These are phyloP conservation scores for Diarsia rubi DNA, from an alignment of 2,888 invertebrate genomes.

Conservation along the genomic window DNA sequence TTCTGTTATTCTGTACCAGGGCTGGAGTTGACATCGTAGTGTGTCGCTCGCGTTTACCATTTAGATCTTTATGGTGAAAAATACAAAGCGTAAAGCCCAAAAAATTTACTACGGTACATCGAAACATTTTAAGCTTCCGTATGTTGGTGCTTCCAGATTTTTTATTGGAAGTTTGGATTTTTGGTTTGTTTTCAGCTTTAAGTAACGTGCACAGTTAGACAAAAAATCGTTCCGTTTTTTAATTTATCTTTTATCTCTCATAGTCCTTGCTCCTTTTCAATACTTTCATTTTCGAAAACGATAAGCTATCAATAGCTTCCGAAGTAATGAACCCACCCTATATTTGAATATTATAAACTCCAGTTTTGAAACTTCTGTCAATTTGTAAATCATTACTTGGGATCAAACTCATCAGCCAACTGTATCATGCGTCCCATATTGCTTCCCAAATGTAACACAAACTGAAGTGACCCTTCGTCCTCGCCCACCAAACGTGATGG, in stretches of 20 bases:
- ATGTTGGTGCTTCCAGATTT: background rate
- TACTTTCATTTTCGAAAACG: background rate
- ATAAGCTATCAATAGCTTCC: background rate
- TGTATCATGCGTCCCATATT: slow-evolving; percentile 17
- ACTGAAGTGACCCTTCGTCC: slow-evolving; percentile 49
- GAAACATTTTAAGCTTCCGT: background rate
- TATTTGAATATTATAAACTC: slow-evolving; percentile 21
- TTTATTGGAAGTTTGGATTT: background rate
- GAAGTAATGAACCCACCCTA: background rate
- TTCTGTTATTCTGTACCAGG: slow-evolving; percentile 20
- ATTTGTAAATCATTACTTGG: slow-evolving; percentile 37
- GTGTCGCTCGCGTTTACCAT: slow-evolving; percentile 5
- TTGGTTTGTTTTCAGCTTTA: background rate
- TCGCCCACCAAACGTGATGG: slow-evolving; percentile 58
- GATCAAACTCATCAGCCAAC: slow-evolving; percentile 37
- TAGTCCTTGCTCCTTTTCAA: background rate
- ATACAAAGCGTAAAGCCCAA: background rate
- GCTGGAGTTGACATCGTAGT: slow-evolving; percentile 17
- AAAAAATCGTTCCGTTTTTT: background rate
- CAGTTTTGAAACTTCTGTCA: slow-evolving; percentile 29
- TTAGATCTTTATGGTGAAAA: slow-evolving; percentile 11
- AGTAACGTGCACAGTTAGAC: background rate
- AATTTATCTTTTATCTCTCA: too few relatives aligned
- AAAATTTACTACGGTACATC: background rate
- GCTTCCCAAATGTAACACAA: slow-evolving; percentile 38